These are phyloP conservation scores for Drosophila aff. DNA, from an alignment of 1,140 invertebrate species.

Conservation along the genomic window DNA sequence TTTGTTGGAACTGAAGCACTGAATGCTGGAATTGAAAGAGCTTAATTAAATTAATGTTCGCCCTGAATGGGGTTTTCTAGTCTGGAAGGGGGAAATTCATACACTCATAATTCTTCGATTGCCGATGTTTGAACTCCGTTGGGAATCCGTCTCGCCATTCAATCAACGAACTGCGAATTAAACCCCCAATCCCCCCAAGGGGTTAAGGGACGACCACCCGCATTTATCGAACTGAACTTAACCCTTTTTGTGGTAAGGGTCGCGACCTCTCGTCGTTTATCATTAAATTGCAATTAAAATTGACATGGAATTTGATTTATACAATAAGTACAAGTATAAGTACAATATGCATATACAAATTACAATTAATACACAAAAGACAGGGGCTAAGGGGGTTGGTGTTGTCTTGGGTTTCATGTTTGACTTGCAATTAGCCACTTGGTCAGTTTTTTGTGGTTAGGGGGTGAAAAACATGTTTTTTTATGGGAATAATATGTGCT, in stretches of 20 bases:
- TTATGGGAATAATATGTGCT: neutral
- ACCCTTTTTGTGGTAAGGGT: conserved; percentile 50
- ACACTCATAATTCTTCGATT: conserved; percentile 38
- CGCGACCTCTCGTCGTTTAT: conserved; percentile 56
- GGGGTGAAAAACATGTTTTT: neutral
- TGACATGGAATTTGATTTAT: conserved; percentile 79
- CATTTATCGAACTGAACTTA: conserved; percentile 55
- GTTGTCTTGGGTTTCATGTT: conserved; percentile 8
- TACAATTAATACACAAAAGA: conserved; percentile 9
- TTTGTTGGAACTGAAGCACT: conserved; percentile 34
- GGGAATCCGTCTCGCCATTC: conserved; percentile 42
- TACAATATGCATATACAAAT: conserved; percentile 6
- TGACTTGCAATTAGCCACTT: conserved; percentile 28
- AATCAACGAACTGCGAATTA: conserved; percentile 31
- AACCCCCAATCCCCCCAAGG: neutral
- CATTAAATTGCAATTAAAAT: conserved; percentile 80
- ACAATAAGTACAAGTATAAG: conserved; percentile 4
- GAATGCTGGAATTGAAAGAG: conserved; percentile 40
- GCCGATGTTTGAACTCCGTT: conserved; percentile 29
- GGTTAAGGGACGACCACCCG: conserved; percentile 26
- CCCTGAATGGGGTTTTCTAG: conserved; percentile 23
- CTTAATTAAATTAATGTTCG: conserved; percentile 70
- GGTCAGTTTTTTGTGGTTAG: neutral
- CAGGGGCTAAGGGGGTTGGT: neutral
- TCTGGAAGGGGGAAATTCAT: conserved; percentile 11